These are phyloP conservation scores for Equus przewalskii DNA, from an alignment of 2,113 vertebrate species.

Conservation along the genomic window DNA sequence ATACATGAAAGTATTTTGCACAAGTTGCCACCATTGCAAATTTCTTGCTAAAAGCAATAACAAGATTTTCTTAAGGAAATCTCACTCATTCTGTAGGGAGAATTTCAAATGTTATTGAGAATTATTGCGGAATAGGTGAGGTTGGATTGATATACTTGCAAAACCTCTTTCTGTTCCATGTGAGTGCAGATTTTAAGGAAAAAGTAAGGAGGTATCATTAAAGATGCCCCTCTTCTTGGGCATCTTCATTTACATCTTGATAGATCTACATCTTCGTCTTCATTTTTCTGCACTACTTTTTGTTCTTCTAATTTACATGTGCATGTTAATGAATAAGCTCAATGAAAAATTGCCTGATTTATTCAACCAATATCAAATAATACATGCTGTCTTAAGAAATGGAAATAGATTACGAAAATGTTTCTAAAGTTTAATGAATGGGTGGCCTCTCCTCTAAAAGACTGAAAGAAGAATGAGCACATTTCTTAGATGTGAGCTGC, in stretches of 20 bases:
- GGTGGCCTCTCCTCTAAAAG: neutral
- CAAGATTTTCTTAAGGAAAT: slow-evolving; percentile 2
- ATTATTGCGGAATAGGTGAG: neutral
- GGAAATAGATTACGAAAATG: neutral
- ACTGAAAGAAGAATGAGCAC: neutral
- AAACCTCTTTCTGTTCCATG: neutral
- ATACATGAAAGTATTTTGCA: neutral
- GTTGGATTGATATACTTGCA: neutral
- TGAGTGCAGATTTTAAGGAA: neutral
- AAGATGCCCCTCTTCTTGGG: neutral
- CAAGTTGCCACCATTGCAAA: too few relatives aligned
- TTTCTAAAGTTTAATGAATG: neutral
- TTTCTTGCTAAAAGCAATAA: neutral
- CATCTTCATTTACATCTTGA: accelerated
- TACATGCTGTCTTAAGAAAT: neutral
- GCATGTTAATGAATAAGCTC: slow-evolving; percentile 25
- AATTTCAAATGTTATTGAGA: neutral
- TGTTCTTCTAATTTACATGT: neutral
- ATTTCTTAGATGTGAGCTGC: neutral
- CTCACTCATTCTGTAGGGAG: neutral
- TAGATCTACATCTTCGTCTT: neutral
- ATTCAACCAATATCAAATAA: neutral
- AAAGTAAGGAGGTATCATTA: neutral
- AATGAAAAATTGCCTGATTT: neutral
- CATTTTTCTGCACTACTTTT: neutral